Base-by-base conservation (phyloP, 2,113 vertebrate genomes). In the Ochotona curzoniae region DNA sequence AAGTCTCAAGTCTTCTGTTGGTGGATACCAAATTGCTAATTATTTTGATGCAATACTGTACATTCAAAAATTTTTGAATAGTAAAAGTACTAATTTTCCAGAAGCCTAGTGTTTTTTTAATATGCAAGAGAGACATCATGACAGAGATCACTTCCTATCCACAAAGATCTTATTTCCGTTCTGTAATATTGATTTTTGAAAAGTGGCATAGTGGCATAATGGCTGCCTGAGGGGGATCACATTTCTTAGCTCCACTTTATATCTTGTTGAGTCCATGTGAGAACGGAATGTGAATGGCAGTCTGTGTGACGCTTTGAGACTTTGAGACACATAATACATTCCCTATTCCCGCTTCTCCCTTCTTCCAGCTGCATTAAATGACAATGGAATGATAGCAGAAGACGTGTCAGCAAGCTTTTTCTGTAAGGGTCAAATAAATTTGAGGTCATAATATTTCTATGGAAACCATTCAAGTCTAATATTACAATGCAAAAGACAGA, bases 1-100 rank as follows among this genome's bases (percentile, higher is more conserved):
- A n/a, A n/a, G n/a, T n/a, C 8, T 1, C 20, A 91, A 5, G 1
- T 47, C 35, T 89, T 61, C 69, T 84, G 44, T 76, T 67, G 67
- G 51, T 88, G 94, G 44, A 90, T 21, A 35, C 15, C 18, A 25
- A 76, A 81, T 61, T 79, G 23, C 81, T 76, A 76, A 83, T 4
- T 8, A n/a, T 23, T 85, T 93, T 87, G 8, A 35, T 64, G 79
- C 14, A 35, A 81, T 61, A 66, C 18, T 32, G 54, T 57, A 57
- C 2, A 11, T 90, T 23, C 32, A 95, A 76, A 76, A 8, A 83
- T 14, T n/a, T 57, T 75, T 91, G 90, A 35, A 87, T 10, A 69
- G 38, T 73, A n/a, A 94, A 92, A 35, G 78, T 83, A 78, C 12
- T 80, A 83, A 54, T 21, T 51, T 87, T 70, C 8, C 60, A 80